phyloP scores from a whole-genome alignment of 1,140 invertebrate genomes.

The Drosophila miranda region DNA sequence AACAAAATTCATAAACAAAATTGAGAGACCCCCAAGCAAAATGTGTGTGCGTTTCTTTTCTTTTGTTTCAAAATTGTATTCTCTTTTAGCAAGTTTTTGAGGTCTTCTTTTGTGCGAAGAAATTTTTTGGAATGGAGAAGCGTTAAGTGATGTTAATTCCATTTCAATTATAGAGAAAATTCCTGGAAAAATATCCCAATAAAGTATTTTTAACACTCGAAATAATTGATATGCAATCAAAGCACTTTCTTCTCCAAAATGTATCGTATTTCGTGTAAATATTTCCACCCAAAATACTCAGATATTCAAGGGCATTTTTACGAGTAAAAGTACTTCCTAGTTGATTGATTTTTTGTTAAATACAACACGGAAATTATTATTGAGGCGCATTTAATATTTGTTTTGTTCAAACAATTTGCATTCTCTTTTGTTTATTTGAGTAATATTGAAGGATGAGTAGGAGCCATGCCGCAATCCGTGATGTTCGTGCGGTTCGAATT shows the following conservation, averaged over 20 bases:
- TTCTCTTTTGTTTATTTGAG: slow-evolving; percentile 59
- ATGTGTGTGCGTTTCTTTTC: slow-evolving; percentile 7
- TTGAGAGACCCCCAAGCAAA: slow-evolving; percentile 11
- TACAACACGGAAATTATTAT: slow-evolving; percentile 41
- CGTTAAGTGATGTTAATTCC: no score
- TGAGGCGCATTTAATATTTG: slow-evolving; percentile 49
- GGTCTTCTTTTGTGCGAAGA: no score
- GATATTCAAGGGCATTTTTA: not conserved
- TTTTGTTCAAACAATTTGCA: slow-evolving; percentile 9
- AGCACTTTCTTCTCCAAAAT: no score
- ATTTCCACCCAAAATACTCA: not conserved
- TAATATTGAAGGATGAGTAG: slow-evolving; percentile 46
- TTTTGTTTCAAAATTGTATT: not conserved
- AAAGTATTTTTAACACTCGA: no score
- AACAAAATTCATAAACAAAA: slow-evolving; percentile 48
- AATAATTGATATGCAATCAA: no score
- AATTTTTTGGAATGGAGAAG: no score
- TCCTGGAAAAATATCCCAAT: no score
- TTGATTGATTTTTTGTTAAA: no score
- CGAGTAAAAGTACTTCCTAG: no score
- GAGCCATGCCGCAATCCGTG: slow-evolving; percentile 9
- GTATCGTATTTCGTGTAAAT: not conserved
- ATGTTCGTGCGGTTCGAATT: slow-evolving; percentile 48
- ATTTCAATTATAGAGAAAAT: no score
- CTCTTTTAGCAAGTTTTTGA: not conserved